Evolutionary conservation across 1,140 invertebrate genomes (phyloP), one percentile per base, ranked within the genome.

Genomic region (Drosophila athabasca): DNA sequence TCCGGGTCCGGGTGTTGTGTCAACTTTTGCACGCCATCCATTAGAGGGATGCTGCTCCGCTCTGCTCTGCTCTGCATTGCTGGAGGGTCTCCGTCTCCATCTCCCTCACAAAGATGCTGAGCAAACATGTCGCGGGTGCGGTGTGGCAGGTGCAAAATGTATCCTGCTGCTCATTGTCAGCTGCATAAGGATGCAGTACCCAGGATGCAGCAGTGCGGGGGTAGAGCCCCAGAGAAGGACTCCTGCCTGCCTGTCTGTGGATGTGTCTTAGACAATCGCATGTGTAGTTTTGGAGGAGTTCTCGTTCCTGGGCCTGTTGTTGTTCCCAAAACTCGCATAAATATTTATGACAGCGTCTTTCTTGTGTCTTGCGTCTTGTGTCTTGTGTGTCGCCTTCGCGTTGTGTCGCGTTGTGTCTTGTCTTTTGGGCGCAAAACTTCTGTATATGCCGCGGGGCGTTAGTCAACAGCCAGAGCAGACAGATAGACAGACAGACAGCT

Each of bases 271-370:
- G 83, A 88, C 83, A 88, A 88, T 89, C 83, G 84, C 76, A 88
- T 88, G 84, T 88, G 83, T 58, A 74, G 49, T n/a, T 52, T 82
- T 51, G 46, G 49, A 54, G 55, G 19, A 50, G 76, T 45, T 52
- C 74, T 75, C 66, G 53, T 26, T 26, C 24, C 5, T 5, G 17
- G 0, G 44, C 48, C 44, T 69, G 66, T 89, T 89, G 84, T 81
- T 90, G 89, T 83, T 90, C 89, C 83, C 88, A 81, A 85, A 90
- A 85, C 89, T 90, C 88, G 78, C 88, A 90, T 90, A 90, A 90
- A 90, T 90, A 90, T 90, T 90, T 90, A 90, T 90, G 88, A 89
- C 88, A 80, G 88, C 77, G 67, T 81, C 81, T 81, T 90, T 74
- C 74, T 73, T 77, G 77, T 90, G 31, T 39, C 8, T 8, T 70